Base-by-base conservation (phyloP, 2,113 vertebrate species). In the Saimiri boliviensis region DNA sequence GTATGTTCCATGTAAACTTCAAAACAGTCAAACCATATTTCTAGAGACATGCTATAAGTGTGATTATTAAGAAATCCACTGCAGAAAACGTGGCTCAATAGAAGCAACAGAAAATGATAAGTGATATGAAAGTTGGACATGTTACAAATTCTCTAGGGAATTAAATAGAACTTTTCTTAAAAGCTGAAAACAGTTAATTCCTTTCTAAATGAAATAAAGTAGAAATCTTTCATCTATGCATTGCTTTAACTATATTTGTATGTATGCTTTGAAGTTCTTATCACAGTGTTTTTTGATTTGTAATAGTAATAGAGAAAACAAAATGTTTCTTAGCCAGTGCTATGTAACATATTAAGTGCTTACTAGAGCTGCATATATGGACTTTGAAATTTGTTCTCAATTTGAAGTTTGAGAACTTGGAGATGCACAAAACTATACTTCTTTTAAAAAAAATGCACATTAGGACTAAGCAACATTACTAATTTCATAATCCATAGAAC, bases 141-240 rank as follows among this genome's bases (percentile, higher is more conserved):
- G 79, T 35, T 49, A 94, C 84, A 96, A 77, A 79, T 76, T 91
- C 70, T 66, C 66, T 56, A 32, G 11, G 74, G 5, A 42, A 11
- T 58, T 52, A 92, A 52, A 54, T 19, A 42, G 42, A 80, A 79
- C 27, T 49, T 94, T 68, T 82, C 86, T 70, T 45, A 77, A 97
- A 89, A 70, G 49, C 13, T 5, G 12, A 86, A 95, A 4, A 70
- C 35, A 79, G 68, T 35, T 54, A 96, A 56, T 68, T 91, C n/a
- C 11, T 95, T 87, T 80, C 79, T 81, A 94, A 96, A 82, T 83
- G 47, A 95, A 94, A 94, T 66, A 60, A 85, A 89, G 17, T 66
- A 21, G 90, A 91, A 56, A 58, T n/a, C 20, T n/a, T 89, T 89
- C 88, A 66, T 56, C 70, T 81, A 19, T 80, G 77, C 80, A 86